Conservation (phyloP, 2,888 invertebrate genomes). For the Drosophila nr. fundita region DNA sequence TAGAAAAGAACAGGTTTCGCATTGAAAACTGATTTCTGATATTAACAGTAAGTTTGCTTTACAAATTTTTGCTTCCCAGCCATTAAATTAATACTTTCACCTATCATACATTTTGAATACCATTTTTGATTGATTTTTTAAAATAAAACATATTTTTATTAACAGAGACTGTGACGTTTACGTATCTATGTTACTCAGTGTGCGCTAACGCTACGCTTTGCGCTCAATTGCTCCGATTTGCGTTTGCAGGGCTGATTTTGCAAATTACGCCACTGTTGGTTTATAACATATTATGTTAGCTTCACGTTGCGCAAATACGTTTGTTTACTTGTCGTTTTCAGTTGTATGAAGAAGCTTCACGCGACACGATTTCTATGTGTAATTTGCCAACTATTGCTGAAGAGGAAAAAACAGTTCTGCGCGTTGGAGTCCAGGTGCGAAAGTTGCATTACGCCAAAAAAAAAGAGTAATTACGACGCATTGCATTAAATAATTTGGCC, state of each 20-base stretch:
- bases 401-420: constrained; percentile 23
- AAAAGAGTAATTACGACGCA: constrained; percentile 46
- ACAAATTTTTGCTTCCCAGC: not conserved
- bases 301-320: constrained; percentile 45
- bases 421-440: constrained; percentile 40
- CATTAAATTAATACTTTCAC: not conserved
- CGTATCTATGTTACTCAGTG: constrained; percentile 5
- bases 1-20: not conserved
- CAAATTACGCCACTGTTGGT: constrained; percentile 14
- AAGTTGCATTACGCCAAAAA: constrained; percentile 48
- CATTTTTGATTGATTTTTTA: not conserved
- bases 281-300: constrained; percentile 13
- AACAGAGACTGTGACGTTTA: not conserved
- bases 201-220: constrained; percentile 7
- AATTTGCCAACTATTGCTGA: constrained; percentile 8
- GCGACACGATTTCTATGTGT: constrained; percentile 28
- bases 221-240: constrained; percentile 5
- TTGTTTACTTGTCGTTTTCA: constrained; percentile 55
- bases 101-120: not conserved
- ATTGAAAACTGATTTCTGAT: not conserved
- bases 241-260: constrained; percentile 25
- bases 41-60: not conserved
- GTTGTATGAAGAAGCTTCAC: constrained; percentile 50
- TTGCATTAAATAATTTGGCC: constrained; percentile 58
- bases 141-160: not conserved